Percentiles rank a stretch among this genome's conserved stretches.
Evolutionary conservation across 2,888 invertebrate species (phyloP).

Genomic region (Platycnemis pennipes): DNA sequence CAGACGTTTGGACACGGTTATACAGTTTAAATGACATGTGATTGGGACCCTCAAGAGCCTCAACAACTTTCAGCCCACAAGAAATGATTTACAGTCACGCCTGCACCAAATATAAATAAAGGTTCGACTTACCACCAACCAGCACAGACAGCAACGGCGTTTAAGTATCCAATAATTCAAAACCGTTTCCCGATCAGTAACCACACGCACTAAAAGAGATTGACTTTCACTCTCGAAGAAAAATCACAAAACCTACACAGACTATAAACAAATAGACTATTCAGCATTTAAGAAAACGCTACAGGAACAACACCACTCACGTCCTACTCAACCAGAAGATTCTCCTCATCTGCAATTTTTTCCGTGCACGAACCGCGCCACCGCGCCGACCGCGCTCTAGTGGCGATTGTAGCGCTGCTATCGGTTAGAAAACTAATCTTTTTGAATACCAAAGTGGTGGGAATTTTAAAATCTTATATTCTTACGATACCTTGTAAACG

Average conservation of each 20-base stretch:
- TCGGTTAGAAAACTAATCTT: not conserved
- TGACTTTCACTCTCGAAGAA: slow-evolving; percentile 39
- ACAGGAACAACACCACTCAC: not conserved
- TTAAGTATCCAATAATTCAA: slow-evolving; percentile 47
- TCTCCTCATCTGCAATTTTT: slow-evolving; percentile 30
- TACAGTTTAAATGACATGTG: too few species aligned
- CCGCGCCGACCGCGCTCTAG: slow-evolving; percentile 29
- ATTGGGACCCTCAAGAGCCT: too few species aligned
- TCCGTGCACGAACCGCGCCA: not conserved
- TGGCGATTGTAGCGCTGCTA: not conserved
- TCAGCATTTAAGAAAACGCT: slow-evolving; percentile 30
- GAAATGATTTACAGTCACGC: too few species aligned
- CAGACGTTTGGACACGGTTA: too few species aligned
- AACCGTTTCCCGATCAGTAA: not conserved
- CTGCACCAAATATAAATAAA: not conserved
- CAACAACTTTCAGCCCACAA: too few species aligned
- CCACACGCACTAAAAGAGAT: slow-evolving; percentile 43
- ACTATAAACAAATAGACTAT: not conserved
- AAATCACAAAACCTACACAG: slow-evolving; percentile 41
- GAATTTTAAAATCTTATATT: not conserved
- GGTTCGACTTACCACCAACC: not conserved
- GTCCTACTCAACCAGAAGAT: not conserved
- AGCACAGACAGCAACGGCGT: not conserved
- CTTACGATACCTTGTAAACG: too few species aligned
- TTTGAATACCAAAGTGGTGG: slow-evolving; percentile 3